These are phyloP conservation scores for Hystrix cristata DNA, from an alignment of 2,113 vertebrate species.

Conservation along the genomic window DNA sequence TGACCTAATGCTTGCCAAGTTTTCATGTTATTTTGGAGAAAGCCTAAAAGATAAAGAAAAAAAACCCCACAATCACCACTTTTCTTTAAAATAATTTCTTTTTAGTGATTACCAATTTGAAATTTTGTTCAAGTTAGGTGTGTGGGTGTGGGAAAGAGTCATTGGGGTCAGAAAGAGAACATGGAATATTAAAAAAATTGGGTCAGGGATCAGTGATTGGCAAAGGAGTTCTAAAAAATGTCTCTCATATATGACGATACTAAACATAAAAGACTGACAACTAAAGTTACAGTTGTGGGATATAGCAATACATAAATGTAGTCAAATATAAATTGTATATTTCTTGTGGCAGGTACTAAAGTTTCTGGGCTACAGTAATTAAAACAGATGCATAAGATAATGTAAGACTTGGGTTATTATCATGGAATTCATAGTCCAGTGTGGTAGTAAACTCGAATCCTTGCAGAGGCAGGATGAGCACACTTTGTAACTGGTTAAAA, in stretches of 20 bases:
- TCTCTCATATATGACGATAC: neutral
- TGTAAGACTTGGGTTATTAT: neutral
- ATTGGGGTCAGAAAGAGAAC: neutral
- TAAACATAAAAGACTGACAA: neutral
- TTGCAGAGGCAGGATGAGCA: neutral
- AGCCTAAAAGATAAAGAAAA: constrained; percentile 28
- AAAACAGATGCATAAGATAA: neutral
- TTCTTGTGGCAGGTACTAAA: neutral
- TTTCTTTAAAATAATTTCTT: constrained; percentile 48
- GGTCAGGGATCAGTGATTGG: neutral
- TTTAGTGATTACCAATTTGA: neutral
- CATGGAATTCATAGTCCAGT: neutral
- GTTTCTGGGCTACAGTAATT: neutral
- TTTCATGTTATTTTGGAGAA: constrained; percentile 73
- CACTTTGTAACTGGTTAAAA: neutral
- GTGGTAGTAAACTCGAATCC: neutral
- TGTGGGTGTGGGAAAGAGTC: neutral
- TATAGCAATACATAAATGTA: neutral
- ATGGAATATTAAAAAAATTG: neutral
- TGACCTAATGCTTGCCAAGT: constrained; percentile 41
- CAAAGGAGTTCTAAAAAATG: neutral
- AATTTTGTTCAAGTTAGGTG: neutral
- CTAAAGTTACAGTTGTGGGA: neutral
- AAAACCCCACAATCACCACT: neutral
- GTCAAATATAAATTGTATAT: neutral